Conservation (phyloP, 2,113 vertebrate species). For the Pantherophis guttatus region DNA sequence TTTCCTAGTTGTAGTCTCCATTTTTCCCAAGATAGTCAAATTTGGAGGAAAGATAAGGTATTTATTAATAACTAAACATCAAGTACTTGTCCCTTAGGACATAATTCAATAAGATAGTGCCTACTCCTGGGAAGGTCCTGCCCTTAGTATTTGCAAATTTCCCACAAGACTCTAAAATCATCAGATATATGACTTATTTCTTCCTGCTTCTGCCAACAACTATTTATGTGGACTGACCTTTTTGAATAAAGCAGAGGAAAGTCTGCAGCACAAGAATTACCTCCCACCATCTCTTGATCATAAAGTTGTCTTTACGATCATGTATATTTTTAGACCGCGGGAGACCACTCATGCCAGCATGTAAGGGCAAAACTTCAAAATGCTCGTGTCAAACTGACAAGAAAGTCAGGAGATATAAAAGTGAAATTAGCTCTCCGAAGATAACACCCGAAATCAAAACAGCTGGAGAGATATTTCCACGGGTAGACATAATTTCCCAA, state of each 20-base stretch:
- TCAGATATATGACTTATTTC: neutral
- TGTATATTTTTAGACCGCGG: neutral
- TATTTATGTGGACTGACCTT: neutral
- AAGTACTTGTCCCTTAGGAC: neutral
- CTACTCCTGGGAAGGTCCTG: neutral
- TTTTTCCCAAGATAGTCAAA: neutral
- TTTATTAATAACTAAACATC: neutral
- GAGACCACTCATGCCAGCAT: conserved; percentile 1
- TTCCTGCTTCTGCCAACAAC: neutral
- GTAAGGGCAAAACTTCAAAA: neutral
- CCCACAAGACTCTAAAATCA: neutral
- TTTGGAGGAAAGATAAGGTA: neutral
- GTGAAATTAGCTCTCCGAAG: conserved; percentile 24
- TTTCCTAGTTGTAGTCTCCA: neutral
- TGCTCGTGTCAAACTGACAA: conserved; percentile 12
- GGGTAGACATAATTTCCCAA: conserved; percentile 28
- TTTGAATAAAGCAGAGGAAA: neutral
- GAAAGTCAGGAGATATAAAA: conserved; percentile 6
- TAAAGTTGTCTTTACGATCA: neutral
- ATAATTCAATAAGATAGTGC: neutral
- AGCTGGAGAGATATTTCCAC: conserved; percentile 4
- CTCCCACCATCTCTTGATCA: neutral
- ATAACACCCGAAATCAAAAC: conserved; percentile 29
- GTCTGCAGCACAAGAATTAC: neutral
- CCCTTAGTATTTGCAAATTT: neutral